phyloP scores from a whole-genome alignment of 2,113 vertebrate genomes.

The Muntiacus reevesi region DNA sequence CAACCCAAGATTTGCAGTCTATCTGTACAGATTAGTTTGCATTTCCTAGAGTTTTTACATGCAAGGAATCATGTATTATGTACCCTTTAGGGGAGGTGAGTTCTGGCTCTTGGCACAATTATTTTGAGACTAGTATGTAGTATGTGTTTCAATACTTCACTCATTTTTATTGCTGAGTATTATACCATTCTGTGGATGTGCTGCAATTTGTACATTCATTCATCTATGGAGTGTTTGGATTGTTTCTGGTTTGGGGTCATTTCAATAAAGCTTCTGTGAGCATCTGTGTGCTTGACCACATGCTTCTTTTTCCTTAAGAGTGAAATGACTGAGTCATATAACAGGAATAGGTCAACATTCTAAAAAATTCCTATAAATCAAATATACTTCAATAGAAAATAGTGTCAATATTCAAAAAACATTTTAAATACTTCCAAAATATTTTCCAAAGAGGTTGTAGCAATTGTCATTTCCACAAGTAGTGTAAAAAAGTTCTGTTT shows the following conservation, averaged over 20 bases:
- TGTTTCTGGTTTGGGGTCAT: not conserved
- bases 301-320: not conserved
- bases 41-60: not conserved
- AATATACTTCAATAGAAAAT: not conserved
- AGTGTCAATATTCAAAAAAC: not conserved
- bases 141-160: not conserved
- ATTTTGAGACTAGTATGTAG: not conserved
- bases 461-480: not conserved
- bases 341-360: not conserved
- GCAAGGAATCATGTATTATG: not conserved
- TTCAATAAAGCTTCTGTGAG: not conserved
- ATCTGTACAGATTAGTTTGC: not conserved
- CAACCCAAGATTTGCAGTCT: not conserved
- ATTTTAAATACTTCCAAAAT: not conserved
- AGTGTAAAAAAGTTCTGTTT: not conserved
- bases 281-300: rapidly evolving
- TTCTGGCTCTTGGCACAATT: not conserved
- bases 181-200: not conserved
- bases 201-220: not conserved
- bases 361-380: not conserved
- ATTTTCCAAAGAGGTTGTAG: not conserved
- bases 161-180: not conserved
- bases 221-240: not conserved
- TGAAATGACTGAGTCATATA: not conserved
- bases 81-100: not conserved